Conservation (phyloP, 2,797 vertebrate species). For the Lepus townsendii region DNA sequence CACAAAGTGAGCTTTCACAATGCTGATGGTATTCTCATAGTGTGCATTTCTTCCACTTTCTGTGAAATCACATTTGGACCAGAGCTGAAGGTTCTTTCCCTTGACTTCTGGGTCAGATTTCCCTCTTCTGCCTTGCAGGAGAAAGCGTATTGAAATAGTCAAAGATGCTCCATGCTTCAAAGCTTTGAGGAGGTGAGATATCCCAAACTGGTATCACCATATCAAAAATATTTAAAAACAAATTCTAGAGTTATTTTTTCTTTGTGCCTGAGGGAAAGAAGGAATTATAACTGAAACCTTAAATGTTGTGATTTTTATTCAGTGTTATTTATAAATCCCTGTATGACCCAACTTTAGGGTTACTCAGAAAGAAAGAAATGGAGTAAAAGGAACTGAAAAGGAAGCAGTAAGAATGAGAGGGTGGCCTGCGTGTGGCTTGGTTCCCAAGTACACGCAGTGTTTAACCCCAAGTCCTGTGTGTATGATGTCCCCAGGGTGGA, state of each 20-base stretch:
- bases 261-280: not conserved
- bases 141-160: constrained; percentile 38
- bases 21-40: not conserved
- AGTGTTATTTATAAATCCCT: not conserved
- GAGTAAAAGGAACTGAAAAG: not conserved
- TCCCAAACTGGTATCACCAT: not conserved
- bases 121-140: not conserved
- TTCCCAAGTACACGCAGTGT: too few species aligned
- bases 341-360: not conserved
- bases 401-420: not conserved
- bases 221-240: constrained; percentile 23
- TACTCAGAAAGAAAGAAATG: not conserved
- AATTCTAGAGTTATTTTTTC: not conserved
- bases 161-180: constrained; percentile 8
- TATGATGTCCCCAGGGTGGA: too few species aligned
- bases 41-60: not conserved
- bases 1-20: not conserved
- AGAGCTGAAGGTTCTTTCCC: not conserved
- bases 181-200: not conserved
- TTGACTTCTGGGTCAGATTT: not conserved
- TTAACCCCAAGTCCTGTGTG: too few species aligned
- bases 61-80: not conserved
- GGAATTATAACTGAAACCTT: not conserved
- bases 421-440: not conserved
- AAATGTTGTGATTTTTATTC: not conserved